These are phyloP conservation scores for Parauchenoglanis punctatus DNA, from an alignment of 2,797 vertebrate genomes.

Conservation along the genomic window DNA sequence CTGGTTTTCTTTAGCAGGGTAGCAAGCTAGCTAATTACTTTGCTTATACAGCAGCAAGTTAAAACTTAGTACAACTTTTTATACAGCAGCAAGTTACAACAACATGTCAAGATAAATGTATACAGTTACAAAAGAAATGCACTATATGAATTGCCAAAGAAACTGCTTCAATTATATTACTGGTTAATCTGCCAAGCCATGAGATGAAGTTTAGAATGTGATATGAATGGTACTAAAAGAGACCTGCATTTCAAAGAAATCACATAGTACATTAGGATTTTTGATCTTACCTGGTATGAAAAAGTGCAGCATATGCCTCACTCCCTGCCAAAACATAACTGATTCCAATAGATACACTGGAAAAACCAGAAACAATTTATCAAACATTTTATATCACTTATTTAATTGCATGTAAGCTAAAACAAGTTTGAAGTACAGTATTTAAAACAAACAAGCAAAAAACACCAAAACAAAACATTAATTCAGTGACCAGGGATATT, in stretches of 20 bases:
- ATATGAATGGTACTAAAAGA: background rate
- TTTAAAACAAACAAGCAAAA: background rate
- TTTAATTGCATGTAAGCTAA: background rate
- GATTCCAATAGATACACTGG: constrained; percentile 73
- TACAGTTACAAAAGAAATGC: background rate
- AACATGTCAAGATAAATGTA: background rate
- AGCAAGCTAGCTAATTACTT: background rate
- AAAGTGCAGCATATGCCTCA: constrained; percentile 72
- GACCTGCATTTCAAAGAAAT: background rate
- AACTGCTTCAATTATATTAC: background rate
- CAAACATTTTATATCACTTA: background rate
- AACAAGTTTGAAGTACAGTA: background rate
- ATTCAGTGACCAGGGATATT: background rate
- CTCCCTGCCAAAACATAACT: constrained; percentile 70
- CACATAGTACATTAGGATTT: background rate
- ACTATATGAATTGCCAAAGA: background rate
- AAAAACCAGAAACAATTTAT: constrained; percentile 40
- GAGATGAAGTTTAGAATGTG: background rate
- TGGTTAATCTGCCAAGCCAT: background rate
- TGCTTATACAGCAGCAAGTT: background rate
- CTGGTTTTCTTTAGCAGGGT: background rate
- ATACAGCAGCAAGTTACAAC: background rate
- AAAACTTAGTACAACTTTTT: background rate
- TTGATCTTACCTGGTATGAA: constrained; percentile 69
- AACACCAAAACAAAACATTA: background rate